Conservation (phyloP, 2,113 vertebrate genomes). For the Lepidothrix coronata region DNA sequence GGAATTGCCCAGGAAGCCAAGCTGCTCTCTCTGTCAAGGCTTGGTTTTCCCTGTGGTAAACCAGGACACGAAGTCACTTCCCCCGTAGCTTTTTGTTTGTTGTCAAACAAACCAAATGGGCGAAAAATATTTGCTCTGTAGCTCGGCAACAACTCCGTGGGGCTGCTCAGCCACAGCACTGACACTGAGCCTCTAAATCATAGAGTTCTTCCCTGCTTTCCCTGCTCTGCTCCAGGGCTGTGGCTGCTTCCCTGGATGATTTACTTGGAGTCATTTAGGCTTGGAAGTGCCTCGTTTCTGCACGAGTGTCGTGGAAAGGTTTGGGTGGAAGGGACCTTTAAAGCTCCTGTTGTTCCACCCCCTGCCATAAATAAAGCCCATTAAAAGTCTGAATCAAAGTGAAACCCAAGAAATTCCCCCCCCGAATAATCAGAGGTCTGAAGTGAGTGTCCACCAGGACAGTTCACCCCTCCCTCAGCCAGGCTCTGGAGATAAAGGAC, state of each 20-base stretch:
- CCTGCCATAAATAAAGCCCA: not conserved
- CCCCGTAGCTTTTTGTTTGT: not conserved
- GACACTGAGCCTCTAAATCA: not conserved
- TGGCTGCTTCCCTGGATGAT: not conserved
- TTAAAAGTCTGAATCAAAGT: not conserved
- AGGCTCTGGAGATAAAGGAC: not conserved
- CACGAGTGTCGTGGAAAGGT: accelerated
- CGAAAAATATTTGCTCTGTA: conserved; percentile 22
- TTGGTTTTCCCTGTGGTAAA: not conserved
- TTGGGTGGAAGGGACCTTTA: not conserved
- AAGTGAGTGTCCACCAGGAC: not conserved
- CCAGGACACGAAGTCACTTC: not conserved
- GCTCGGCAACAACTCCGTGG: not conserved
- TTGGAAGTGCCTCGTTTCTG: not conserved
- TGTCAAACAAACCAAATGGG: not conserved
- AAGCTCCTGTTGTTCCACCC: not conserved
- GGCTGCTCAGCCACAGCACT: not conserved
- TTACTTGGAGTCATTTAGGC: accelerated
- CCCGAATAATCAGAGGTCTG: not conserved
- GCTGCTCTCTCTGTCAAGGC: not conserved
- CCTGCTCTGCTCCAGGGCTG: not conserved
- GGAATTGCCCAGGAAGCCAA: not conserved
- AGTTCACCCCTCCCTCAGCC: not conserved
- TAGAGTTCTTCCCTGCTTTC: not conserved
- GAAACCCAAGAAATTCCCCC: not conserved